These are phyloP conservation scores for Hylaeus anthracinus DNA, from an alignment of 1,140 invertebrate genomes.

Conservation along the genomic window DNA sequence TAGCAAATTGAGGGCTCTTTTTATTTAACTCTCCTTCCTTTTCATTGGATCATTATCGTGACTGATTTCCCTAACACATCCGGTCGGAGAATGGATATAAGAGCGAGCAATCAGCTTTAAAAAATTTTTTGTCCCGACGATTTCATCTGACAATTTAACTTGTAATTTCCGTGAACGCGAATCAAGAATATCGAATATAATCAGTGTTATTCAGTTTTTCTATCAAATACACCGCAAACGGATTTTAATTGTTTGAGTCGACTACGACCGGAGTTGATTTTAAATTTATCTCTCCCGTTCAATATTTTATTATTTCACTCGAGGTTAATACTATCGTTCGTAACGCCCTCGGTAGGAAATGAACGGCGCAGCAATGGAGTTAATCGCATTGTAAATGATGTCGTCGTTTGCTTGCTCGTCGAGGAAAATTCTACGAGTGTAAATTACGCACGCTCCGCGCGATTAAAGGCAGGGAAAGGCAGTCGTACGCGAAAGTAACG, in stretches of 20 bases:
- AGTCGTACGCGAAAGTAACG: neutral
- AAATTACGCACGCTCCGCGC: neutral
- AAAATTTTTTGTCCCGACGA: neutral
- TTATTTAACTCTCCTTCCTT: neutral
- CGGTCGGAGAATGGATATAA: neutral
- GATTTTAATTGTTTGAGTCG: constrained; percentile 13
- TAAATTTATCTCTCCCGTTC: neutral
- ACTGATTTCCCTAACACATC: neutral
- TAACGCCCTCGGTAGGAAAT: neutral
- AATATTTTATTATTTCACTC: constrained; percentile 6
- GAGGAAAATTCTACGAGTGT: neutral
- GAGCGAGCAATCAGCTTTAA: neutral
- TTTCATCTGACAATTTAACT: neutral
- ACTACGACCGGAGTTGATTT: neutral
- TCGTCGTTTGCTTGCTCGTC: neutral
- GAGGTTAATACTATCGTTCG: neutral
- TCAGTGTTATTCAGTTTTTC: neutral
- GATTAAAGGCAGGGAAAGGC: neutral
- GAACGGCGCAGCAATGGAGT: neutral
- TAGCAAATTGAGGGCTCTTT: constrained; percentile 1
- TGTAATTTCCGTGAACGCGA: neutral
- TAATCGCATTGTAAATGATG: neutral
- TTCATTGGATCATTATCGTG: neutral
- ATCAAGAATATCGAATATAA: neutral
- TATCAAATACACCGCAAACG: too few relatives aligned